Conservation (phyloP, 1,140 invertebrate genomes). For the Amyelois transitella region DNA sequence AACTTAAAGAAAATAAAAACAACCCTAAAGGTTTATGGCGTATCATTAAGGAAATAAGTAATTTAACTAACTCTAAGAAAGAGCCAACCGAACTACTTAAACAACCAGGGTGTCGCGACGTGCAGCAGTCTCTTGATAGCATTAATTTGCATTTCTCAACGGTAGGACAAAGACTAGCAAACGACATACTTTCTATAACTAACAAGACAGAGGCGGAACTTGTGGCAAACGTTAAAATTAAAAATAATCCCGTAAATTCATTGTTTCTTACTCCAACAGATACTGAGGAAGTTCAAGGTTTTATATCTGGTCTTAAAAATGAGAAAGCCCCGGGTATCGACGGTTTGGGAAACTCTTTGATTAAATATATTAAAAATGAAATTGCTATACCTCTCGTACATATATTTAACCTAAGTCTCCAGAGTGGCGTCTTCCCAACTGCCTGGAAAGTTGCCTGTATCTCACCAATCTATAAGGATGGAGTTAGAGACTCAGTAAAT, state of each 20-base stretch:
- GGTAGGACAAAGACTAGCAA: not conserved
- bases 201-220: not conserved
- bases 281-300: not conserved
- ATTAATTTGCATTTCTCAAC: not conserved
- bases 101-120: too few species aligned
- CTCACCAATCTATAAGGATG: slow-evolving; percentile 29
- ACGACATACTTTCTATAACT: not conserved
- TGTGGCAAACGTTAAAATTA: not conserved
- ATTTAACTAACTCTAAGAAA: not conserved
- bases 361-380: slow-evolving; percentile 15
- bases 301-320: not conserved
- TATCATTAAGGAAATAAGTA: not conserved
- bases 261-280: not conserved
- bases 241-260: not conserved
- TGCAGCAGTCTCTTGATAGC: not conserved
- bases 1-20: not conserved
- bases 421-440: slow-evolving; percentile 13
- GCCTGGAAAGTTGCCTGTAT: slow-evolving; percentile 29
- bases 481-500: slow-evolving; percentile 12
- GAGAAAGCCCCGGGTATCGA: not conserved
- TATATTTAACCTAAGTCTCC: slow-evolving; percentile 15
- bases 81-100: not conserved
- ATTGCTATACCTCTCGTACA: slow-evolving; percentile 12
- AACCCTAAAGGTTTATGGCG: not conserved
- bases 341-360: not conserved